Conservation (phyloP, 2,113 vertebrate genomes). For the Lipophrys pholis region DNA sequence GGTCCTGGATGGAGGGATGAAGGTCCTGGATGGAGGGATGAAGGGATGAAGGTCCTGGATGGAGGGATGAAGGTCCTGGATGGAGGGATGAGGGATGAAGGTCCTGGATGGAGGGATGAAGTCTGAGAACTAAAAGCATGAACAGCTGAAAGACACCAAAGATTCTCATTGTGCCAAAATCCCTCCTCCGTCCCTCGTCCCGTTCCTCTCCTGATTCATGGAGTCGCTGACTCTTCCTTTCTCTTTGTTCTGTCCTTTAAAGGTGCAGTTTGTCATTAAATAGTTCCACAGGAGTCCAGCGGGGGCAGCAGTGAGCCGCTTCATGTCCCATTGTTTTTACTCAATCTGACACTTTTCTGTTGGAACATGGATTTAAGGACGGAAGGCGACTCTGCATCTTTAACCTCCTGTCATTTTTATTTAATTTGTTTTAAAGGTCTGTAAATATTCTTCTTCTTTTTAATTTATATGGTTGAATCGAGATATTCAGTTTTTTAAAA, state of each 20-base stretch:
- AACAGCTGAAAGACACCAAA: constrained; percentile 56
- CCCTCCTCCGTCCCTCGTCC: background rate
- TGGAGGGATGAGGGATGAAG: no score
- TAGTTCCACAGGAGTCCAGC: no score
- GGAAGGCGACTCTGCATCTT: no score
- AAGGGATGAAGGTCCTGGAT: background rate
- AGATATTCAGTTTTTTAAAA: constrained; percentile 56
- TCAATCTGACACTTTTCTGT: no score
- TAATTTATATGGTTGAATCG: constrained; percentile 85
- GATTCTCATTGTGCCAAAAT: constrained; percentile 72
- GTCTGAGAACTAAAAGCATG: background rate
- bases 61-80: constrained; percentile 1
- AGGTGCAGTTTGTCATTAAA: background rate
- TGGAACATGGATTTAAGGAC: no score
- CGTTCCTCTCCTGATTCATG: constrained; percentile 27
- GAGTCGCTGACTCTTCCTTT: constrained; percentile 4
- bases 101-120: no score
- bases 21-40: no score
- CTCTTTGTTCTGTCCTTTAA: constrained; percentile 51
- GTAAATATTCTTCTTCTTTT: constrained; percentile 80
- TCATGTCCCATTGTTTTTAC: no score
- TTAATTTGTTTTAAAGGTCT: constrained; percentile 79
- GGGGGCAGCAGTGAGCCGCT: no score
- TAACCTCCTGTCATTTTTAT: constrained; percentile 46
- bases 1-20: constrained; percentile 1